Conservation (phyloP, 2,888 invertebrate species). For the Dynastes maya region DNA sequence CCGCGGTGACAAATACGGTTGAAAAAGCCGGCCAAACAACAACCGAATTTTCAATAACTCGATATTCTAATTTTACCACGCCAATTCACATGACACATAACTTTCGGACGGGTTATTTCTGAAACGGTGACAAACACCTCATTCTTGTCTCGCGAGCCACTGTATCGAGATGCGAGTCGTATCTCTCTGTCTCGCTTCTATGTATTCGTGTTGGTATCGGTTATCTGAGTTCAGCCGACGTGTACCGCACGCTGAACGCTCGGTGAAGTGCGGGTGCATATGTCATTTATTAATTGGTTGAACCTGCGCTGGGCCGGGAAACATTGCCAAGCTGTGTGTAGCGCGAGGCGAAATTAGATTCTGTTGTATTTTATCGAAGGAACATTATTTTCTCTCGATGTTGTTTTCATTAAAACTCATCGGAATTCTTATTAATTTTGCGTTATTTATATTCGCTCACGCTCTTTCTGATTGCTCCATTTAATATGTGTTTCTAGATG, state of each 20-base stretch:
- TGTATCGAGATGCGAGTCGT: conserved; percentile 16
- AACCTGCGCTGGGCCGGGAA: conserved; percentile 28
- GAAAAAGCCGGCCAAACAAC: neutral
- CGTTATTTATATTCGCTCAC: neutral
- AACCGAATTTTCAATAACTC: conserved; percentile 42
- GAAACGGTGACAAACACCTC: conserved; percentile 50
- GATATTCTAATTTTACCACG: conserved; percentile 37
- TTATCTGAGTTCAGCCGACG: conserved; percentile 5
- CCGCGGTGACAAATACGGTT: conserved; percentile 1
- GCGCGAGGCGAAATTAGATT: conserved; percentile 38
- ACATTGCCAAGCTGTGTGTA: conserved; percentile 23
- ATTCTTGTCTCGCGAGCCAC: conserved; percentile 33
- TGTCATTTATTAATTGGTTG: conserved; percentile 44
- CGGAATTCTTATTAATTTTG: conserved; percentile 23
- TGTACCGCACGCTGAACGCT: conserved; percentile 14
- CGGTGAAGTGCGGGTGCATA: conserved; percentile 44
- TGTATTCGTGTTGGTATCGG: neutral
- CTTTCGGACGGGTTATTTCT: conserved; percentile 47
- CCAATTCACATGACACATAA: conserved; percentile 41
- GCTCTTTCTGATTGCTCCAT: too few species aligned
- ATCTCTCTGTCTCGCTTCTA: conserved; percentile 9
- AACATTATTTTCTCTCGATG: conserved; percentile 6
- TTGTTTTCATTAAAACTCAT: conserved; percentile 12
- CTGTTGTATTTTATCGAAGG: conserved; percentile 36
- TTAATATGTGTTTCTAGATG: too few species aligned